Conservation (phyloP, 2,797 vertebrate genomes). For the Mycteria americana region DNA sequence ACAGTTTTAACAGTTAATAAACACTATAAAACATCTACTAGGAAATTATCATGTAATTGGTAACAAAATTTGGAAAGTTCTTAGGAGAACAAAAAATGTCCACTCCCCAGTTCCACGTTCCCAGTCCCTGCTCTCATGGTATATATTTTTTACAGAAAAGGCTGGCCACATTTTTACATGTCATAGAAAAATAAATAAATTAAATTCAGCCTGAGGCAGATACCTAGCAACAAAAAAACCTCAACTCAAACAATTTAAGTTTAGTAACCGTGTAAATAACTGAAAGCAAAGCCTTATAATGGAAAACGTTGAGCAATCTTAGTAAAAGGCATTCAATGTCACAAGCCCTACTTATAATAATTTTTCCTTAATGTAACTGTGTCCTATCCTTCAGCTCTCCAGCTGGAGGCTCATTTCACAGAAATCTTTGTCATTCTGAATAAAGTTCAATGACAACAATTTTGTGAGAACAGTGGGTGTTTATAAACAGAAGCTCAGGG, state of each 20-base stretch:
- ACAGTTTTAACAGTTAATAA: not conserved
- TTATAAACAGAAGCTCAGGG: not conserved
- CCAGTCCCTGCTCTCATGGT: not conserved
- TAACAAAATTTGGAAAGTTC: not conserved
- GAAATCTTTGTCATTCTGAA: constrained; percentile 6
- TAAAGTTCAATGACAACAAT: constrained; percentile 9
- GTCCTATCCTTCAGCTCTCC: not conserved
- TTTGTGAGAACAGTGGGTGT: not conserved
- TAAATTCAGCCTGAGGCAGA: not conserved
- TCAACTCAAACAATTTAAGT: not conserved
- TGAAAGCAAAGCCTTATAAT: not conserved
- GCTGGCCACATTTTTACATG: not conserved
- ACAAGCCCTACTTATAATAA: not conserved
- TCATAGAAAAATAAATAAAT: not conserved
- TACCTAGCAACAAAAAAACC: not conserved
- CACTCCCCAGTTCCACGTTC: not conserved
- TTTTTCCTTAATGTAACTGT: not conserved
- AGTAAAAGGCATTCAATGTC: not conserved
- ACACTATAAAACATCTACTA: not conserved
- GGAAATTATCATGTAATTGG: not conserved
- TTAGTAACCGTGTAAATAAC: constrained; percentile 5
- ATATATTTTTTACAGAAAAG: not conserved
- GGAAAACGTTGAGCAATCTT: not conserved
- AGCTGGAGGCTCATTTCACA: not conserved
- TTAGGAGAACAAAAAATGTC: not conserved